Evolutionary conservation across 2,888 invertebrate species (phyloP), one percentile per base, ranked within the genome.

Genomic region (Ophion ventricosus): DNA sequence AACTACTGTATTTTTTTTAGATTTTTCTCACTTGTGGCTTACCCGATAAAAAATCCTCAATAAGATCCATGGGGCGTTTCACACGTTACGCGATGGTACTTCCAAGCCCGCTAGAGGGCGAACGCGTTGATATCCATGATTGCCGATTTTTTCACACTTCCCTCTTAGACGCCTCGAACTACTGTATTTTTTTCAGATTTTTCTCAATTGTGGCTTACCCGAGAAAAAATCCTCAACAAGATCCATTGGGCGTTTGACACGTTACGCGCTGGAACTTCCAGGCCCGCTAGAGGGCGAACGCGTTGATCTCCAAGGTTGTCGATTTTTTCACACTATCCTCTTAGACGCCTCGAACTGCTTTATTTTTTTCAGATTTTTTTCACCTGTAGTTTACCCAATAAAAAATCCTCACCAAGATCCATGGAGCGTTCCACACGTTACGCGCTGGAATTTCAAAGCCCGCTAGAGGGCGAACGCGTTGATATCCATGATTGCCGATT

Each of bases 291-390:
- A 35, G 8, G 35, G 35, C 35, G 35, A 35, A 35, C 35, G 35
- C 35, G 5, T 35, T 8, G 35, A 35, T 26, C 0, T 35, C 8
- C 8, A 29, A 7, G 1, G n/a, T n/a, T 0, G 29, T 20, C 35
- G 17, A 49, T 49, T 49, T 67, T 26, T 49, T 25, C 3, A 0
- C 2, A n/a, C 35, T 3, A n/a, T 67, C 2, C 26, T 25, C 4
- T 2, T 0, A 25, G 8, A 14, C 17, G 14, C 0, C 23, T 11
- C 5, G 17, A 23, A 1, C 2, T 5, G 7, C 23, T 23, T 23
- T 14, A 67, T 25, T 67, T 67, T 67, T 64, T 64, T 35, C 35
- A 35, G 10, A 64, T 35, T 35, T 64, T 35, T 35, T 8, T 64
- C 20, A n/a, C 35, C 17, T 1, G 5, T 1, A 1, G 64, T 64